phyloP scores from a whole-genome alignment of 2,113 vertebrate genomes.

The Anhinga rufa region DNA sequence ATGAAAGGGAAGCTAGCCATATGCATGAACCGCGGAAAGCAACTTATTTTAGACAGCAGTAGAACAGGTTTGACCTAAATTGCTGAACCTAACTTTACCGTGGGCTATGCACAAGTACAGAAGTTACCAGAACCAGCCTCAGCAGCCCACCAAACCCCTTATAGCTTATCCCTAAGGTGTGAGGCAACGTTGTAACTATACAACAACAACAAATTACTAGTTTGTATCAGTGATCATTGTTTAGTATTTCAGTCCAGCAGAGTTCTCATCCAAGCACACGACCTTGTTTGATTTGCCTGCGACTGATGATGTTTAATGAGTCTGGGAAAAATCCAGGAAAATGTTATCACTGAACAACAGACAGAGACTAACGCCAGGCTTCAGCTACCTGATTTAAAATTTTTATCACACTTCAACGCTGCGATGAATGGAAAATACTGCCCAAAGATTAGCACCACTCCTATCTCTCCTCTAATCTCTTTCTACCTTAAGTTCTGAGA shows the following conservation, averaged over 20 bases:
- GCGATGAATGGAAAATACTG: neutral
- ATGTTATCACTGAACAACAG: neutral
- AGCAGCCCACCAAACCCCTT: neutral
- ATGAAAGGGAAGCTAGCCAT: neutral
- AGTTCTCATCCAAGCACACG: neutral
- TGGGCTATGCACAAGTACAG: neutral
- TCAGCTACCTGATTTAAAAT: neutral
- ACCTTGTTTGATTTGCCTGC: neutral
- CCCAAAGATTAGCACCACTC: neutral
- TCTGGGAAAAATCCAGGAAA: constrained; percentile 35
- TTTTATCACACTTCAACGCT: neutral
- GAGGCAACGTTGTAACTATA: neutral
- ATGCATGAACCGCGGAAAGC: neutral
- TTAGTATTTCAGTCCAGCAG: neutral
- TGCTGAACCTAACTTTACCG: neutral
- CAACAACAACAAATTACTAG: neutral
- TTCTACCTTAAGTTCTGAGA: neutral
- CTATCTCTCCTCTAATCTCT: neutral
- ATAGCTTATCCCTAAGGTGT: neutral
- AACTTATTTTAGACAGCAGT: neutral
- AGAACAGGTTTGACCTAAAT: neutral
- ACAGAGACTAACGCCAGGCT: neutral
- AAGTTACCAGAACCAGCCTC: neutral
- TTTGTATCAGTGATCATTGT: neutral
- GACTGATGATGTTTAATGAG: neutral